Evolutionary conservation across 1,140 invertebrate genomes (phyloP).

Genomic region (Pemphigus obesinymphae): DNA sequence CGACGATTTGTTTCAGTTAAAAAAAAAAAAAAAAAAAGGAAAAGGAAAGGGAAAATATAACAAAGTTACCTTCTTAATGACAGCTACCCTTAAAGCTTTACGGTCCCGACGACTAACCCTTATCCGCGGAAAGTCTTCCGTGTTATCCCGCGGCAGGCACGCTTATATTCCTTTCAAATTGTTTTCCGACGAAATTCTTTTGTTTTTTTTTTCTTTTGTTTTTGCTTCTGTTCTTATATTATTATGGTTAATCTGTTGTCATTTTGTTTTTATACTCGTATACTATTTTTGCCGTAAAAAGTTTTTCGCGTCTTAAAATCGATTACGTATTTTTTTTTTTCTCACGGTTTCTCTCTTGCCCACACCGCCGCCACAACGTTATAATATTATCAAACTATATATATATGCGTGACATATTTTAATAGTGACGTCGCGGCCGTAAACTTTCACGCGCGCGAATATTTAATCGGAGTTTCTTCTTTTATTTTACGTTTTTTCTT

Average conservation of each 20-base stretch:
- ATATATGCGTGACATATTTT: neutral
- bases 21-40: conserved; percentile 25
- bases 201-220: neutral
- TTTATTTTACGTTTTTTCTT: neutral
- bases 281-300: neutral
- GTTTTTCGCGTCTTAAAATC: neutral
- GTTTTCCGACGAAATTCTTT: neutral
- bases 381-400: neutral
- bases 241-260: neutral
- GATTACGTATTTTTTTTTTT: neutral
- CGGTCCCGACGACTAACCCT: conserved; percentile 38
- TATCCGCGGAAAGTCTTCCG: conserved; percentile 19
- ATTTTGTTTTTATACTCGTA: neutral
- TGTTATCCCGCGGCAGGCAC: conserved; percentile 34
- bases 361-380: neutral
- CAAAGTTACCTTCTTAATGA: conserved; percentile 42
- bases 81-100: conserved; percentile 40
- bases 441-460: neutral
- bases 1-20: conserved; percentile 33
- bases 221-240: neutral
- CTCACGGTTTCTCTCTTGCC: neutral
- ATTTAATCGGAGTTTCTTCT: neutral
- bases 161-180: conserved; percentile 16
- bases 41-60: conserved; percentile 34
- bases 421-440: neutral